A percentile compares a stretch with the other conserved stretches of the same genome.
phyloP scores from a whole-genome alignment of 2,797 vertebrate species.

The Poecilia velifera region DNA sequence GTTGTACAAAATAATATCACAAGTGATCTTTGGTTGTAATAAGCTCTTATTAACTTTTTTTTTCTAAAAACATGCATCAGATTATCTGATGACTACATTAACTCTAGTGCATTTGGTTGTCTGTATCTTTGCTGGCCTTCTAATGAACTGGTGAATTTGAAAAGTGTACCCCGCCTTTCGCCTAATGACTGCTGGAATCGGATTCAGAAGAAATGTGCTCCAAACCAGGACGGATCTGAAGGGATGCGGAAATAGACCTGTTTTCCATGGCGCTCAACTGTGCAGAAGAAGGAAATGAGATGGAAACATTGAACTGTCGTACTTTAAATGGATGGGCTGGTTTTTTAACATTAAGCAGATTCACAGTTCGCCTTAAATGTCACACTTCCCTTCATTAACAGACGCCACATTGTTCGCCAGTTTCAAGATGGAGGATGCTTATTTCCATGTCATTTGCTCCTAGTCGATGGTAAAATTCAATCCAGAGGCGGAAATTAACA shows the following conservation, averaged over 20 bases:
- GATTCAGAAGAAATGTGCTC: constrained; percentile 5
- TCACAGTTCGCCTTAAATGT: constrained; percentile 70
- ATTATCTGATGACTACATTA: neutral
- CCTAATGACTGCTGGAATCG: neutral
- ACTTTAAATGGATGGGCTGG: constrained; percentile 65
- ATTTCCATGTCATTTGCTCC: constrained; percentile 47
- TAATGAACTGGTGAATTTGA: neutral
- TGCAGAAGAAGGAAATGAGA: constrained; percentile 65
- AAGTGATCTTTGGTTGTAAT: too few species aligned
- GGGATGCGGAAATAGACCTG: constrained; percentile 24
- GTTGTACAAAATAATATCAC: too few species aligned
- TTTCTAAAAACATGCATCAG: neutral
- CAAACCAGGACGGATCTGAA: constrained; percentile 35
- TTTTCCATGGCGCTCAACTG: constrained; percentile 45
- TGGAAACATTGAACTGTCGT: constrained; percentile 75
- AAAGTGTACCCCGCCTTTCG: neutral
- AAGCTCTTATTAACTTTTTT: too few species aligned
- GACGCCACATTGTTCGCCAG: constrained; percentile 50
- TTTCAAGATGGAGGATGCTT: constrained; percentile 48
- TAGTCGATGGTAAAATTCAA: constrained; percentile 34
- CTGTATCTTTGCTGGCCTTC: neutral
- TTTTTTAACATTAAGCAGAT: constrained; percentile 69
- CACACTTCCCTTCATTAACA: constrained; percentile 73
- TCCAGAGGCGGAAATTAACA: neutral
- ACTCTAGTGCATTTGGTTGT: neutral